A percentile compares a stretch with the other conserved stretches of the same genome.
These are phyloP conservation scores for Stomatorhinus walkeri DNA, from an alignment of 2,797 vertebrate genomes.

Conservation along the genomic window DNA sequence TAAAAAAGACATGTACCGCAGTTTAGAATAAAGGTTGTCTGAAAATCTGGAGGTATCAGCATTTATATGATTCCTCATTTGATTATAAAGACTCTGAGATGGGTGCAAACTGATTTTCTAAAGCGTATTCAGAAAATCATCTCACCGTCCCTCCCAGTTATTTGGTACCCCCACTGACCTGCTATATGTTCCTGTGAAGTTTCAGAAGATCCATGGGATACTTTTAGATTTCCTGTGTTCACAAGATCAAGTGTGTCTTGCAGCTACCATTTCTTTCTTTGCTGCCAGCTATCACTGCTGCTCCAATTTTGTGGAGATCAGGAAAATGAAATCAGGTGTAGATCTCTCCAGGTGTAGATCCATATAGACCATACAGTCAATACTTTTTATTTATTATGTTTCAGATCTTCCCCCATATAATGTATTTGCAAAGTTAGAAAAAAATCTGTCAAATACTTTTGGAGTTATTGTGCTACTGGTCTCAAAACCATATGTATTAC, in stretches of 20 bases:
- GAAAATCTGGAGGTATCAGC: not conserved
- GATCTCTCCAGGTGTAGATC: not conserved
- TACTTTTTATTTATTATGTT: not conserved
- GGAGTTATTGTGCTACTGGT: not conserved
- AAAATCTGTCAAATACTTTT: not conserved
- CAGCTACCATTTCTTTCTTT: not conserved
- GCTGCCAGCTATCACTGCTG: not conserved
- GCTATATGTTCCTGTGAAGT: not conserved
- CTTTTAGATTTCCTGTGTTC: not conserved
- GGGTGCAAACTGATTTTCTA: not conserved
- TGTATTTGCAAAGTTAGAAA: not conserved
- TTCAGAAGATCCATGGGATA: not conserved
- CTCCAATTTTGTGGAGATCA: not conserved
- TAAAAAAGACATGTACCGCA: not conserved
- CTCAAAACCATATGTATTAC: not conserved
- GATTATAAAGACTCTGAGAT: not conserved
- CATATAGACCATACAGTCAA: not conserved
- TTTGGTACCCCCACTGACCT: not conserved
- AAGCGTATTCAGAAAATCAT: not conserved
- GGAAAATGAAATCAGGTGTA: not conserved
- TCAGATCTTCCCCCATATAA: not conserved
- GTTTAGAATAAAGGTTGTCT: not conserved
- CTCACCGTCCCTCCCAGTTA: not conserved
- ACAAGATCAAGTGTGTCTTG: not conserved
- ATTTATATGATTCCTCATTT: not conserved